Evolutionary conservation across 2,113 vertebrate species (phyloP), one percentile per base, ranked within the genome.

Genomic region (Chlorodrepanis virens): DNA sequence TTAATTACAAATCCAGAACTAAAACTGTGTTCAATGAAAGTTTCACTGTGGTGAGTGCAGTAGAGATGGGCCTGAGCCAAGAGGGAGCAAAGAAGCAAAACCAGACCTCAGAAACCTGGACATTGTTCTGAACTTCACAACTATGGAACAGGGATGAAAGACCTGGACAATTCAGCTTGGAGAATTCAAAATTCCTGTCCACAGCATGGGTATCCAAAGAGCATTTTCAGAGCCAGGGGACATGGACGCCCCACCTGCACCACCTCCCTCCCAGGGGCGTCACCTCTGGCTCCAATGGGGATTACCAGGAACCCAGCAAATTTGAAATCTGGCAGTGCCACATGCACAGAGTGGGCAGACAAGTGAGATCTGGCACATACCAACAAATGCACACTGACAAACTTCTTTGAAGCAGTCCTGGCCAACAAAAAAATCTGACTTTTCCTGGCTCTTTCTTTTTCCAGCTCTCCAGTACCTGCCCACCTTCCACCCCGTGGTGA

Each of bases 1-100:
- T 94, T 94, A 96, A 94, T 94, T 95, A 89, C 47, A 92, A 71
- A 81, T 84, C 72, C 89, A 89, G 86, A 94, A 82, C 64, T 92
- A 87, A 94, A 81, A 82, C 25, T 39, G 44, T 45, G n/a, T 84
- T 95, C 83, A 59, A 78, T 71, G 81, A 78, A 91, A 75, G 67
- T 84, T 87, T 92, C 83, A 77, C 80, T n/a, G 18, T 40, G 60
- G 35, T 81, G 63, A 52, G 44, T 72, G 67, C 8, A 70, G 63
- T 9, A 47, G 64, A 59, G 52, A 78, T 49, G 47, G 24, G 31
- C 18, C 19, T n/a, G 39, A 80, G 86, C 76, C 90, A 95, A 86
- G 54, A 75, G 37, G 14, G 27, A 90, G 59, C 18, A 53, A 78
- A 76, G 63, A 45, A 44, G 29, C 7, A 90, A 74, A 70, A 64